Evolutionary conservation across 2,888 invertebrate species (phyloP), one percentile per base, ranked within the genome.

Genomic region (Dusona sp.): DNA sequence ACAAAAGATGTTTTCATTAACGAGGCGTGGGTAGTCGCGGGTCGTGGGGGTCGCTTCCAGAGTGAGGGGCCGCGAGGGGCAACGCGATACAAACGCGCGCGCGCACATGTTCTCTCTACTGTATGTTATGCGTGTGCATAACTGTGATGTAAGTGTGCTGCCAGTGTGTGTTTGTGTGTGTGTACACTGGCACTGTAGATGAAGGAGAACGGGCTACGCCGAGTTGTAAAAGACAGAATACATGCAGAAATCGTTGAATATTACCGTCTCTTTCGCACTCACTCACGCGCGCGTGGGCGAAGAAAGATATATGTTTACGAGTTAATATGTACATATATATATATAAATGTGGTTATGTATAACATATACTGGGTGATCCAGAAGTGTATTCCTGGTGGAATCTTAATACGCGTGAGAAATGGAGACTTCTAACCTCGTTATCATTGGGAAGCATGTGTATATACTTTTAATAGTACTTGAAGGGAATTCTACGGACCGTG

Each of bases 1-100:
- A 95, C 94, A 92, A 94, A 94, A 93, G 93, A 93, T 92, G 92
- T 93, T 93, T 93, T 93, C 93, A 93, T 93, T 93, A 93, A 93
- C 92, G 90, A 92, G 92, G 92, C 92, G 92, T 91, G 91, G 92
- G 91, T 91, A 89, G 92, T 89, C 81, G 79, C 89, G 88, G 88
- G 90, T 89, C 88, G 91, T 88, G 90, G 84, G 78, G 85, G 83
- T 80, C 83, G 86, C 67, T 74, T 36, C 51, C 64, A 29, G 79
- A 48, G 72, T 45, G 79, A 75, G 75, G 82, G 68, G 79, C 70
- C 70, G 75, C 65, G 85, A 77, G 84, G 84, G 70, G 75, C 75
- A n/a, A n/a, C 48, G 8, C 25, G 83, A 84, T 25, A 67, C 80
- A 75, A 42, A 67, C 54, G 81, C 77, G 78, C 70, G 72, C 73